These are phyloP conservation scores for Xylophagus ater DNA, from an alignment of 2,888 invertebrate species.

Conservation along the genomic window DNA sequence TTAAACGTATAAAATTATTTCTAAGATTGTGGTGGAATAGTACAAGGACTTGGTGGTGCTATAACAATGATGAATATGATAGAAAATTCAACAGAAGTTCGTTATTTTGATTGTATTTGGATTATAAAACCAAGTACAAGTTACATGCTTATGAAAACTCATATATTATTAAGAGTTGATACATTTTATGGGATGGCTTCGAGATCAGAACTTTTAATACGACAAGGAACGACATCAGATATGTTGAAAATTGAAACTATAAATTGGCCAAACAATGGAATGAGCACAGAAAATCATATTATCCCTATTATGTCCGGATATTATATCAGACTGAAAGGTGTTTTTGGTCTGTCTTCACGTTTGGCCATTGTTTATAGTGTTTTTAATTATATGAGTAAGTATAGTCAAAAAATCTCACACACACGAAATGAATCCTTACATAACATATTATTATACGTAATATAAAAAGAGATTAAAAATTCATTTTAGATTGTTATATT, in stretches of 20 bases:
- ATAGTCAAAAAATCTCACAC: no score
- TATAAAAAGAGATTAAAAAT: no score
- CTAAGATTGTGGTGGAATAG: slow-evolving; percentile 57
- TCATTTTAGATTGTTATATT: slow-evolving; percentile 49
- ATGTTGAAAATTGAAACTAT: slow-evolving; percentile 48
- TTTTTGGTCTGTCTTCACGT: slow-evolving; percentile 50
- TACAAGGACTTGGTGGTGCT: slow-evolving; percentile 56
- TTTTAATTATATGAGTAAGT: slow-evolving; percentile 56
- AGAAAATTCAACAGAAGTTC: slow-evolving; percentile 43
- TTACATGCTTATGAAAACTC: slow-evolving; percentile 53
- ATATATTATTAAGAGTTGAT: slow-evolving; percentile 50
- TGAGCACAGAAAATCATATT: slow-evolving; percentile 46
- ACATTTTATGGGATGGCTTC: slow-evolving; percentile 50
- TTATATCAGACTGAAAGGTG: slow-evolving; percentile 55
- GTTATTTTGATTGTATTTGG: slow-evolving; percentile 60
- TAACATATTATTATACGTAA: no score
- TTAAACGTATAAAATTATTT: slow-evolving; percentile 16
- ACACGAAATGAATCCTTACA: no score
- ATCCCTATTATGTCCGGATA: slow-evolving; percentile 53
- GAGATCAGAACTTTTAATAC: slow-evolving; percentile 50
- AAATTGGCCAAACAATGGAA: slow-evolving; percentile 42
- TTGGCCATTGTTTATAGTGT: slow-evolving; percentile 58
- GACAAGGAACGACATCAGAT: slow-evolving; percentile 56
- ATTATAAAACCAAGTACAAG: slow-evolving; percentile 53
- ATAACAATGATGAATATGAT: slow-evolving; percentile 69